Evolutionary conservation across 2,113 vertebrate species (phyloP).

Genomic region (Plecotus auritus): DNA sequence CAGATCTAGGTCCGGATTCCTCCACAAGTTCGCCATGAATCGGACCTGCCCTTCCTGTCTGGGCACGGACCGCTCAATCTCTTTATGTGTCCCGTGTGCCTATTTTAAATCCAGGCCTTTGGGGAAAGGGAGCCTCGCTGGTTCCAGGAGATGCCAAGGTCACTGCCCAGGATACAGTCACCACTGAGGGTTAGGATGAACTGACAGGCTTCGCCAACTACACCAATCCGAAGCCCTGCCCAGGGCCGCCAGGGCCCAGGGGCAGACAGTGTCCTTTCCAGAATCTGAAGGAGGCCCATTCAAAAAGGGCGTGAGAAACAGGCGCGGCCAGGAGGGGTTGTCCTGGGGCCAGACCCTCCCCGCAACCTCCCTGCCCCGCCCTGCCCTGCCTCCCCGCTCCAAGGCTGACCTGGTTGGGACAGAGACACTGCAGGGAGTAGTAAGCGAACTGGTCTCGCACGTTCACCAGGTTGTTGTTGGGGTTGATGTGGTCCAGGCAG

Average conservation of each 20-base stretch:
- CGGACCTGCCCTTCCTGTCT: neutral
- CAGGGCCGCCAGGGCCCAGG: neutral
- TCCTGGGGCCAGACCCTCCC: neutral
- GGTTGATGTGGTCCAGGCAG: conserved; percentile 99
- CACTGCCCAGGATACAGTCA: neutral
- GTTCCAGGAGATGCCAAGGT: neutral
- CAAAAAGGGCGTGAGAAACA: neutral
- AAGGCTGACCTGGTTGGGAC: conserved; percentile 92
- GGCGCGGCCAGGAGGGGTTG: neutral
- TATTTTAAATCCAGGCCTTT: conserved; percentile 13
- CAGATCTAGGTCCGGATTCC: neutral
- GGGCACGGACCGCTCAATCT: neutral
- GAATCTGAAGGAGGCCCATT: neutral
- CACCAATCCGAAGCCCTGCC: neutral
- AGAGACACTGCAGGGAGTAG: conserved; percentile 98
- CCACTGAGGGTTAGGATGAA: neutral
- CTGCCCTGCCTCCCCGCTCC: neutral
- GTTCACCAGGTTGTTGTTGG: conserved; percentile 96
- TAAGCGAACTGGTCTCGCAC: conserved; percentile 98
- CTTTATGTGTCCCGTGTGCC: neutral
- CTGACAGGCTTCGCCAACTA: neutral
- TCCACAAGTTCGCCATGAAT: rapidly evolving
- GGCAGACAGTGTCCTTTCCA: neutral
- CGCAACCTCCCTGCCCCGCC: neutral
- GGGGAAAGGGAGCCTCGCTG: neutral